A percentile compares a stretch with the other conserved stretches of the same genome.
phyloP scores from a whole-genome alignment of 2,888 invertebrate species.

The Muschampia plurimacula region DNA sequence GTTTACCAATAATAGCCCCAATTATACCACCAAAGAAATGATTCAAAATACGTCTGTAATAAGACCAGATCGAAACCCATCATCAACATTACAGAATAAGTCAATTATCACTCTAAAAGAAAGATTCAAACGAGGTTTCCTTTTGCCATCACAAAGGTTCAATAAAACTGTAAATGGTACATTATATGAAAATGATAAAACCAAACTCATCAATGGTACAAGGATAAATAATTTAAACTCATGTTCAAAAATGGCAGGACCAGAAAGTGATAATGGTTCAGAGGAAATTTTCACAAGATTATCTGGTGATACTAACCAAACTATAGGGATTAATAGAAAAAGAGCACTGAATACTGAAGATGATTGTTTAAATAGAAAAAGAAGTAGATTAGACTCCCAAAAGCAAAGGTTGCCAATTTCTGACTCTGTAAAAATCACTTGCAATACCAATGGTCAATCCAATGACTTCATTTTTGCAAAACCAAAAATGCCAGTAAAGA shows the following conservation, averaged over 20 bases:
- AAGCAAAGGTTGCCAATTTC: conserved; percentile 5
- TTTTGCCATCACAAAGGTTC: conserved; percentile 69
- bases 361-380: conserved; percentile 53
- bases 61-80: conserved; percentile 10
- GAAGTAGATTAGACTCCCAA: conserved; percentile 47
- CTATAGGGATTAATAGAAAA: conserved; percentile 48
- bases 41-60: conserved; percentile 15
- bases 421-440: background rate
- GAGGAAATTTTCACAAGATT: conserved; percentile 34
- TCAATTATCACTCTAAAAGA: conserved; percentile 55
- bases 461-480: conserved; percentile 65
- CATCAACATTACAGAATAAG: conserved; percentile 42
- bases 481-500: conserved; percentile 60
- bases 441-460: conserved; percentile 28
- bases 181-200: conserved; percentile 15
- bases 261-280: conserved; percentile 38
- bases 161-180: conserved; percentile 50
- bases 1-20: conserved; percentile 45
- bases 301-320: background rate
- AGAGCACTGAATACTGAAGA: conserved; percentile 36
- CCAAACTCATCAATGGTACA: conserved; percentile 11
- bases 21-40: conserved; percentile 23
- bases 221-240: conserved; percentile 5
- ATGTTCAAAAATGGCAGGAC: conserved; percentile 1
- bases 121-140: conserved; percentile 61